Evolutionary conservation across 2,113 vertebrate genomes (phyloP).

Genomic region (Acrocephalus arundinaceus): DNA sequence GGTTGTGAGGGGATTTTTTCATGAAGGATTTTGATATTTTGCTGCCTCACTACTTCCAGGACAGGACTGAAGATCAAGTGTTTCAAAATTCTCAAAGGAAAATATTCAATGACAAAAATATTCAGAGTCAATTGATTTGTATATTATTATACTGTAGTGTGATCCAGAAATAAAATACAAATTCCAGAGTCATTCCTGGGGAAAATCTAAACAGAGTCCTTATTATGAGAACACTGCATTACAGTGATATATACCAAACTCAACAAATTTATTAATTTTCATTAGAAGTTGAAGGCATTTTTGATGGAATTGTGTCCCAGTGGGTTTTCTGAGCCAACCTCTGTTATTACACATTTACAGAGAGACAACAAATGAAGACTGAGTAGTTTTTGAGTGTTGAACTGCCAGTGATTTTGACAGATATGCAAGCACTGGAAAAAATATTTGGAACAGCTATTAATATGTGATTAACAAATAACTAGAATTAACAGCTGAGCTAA

Average conservation of each 20-base stretch:
- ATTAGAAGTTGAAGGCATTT: not conserved
- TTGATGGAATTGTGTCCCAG: not conserved
- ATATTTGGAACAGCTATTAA: not conserved
- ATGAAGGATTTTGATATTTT: slow-evolving; percentile 23
- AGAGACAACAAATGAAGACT: not conserved
- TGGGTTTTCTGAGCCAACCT: not conserved
- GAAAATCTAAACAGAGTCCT: not conserved
- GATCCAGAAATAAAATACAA: not conserved
- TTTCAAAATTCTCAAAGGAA: not conserved
- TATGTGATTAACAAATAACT: not conserved
- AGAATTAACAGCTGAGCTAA: not conserved
- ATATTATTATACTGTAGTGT: not conserved
- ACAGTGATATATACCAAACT: not conserved
- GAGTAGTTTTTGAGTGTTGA: not conserved
- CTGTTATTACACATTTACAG: not conserved
- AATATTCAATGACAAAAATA: not conserved
- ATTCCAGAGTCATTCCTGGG: not conserved
- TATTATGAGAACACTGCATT: not conserved
- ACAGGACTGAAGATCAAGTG: not conserved
- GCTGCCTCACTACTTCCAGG: not conserved
- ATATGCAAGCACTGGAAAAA: not conserved
- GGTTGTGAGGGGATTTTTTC: not conserved
- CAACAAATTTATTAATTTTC: not conserved
- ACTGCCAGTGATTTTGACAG: not conserved
- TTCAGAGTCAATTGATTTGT: not conserved